phyloP scores from a whole-genome alignment of 2,888 invertebrate genomes.

The Abrostola triplasia region DNA sequence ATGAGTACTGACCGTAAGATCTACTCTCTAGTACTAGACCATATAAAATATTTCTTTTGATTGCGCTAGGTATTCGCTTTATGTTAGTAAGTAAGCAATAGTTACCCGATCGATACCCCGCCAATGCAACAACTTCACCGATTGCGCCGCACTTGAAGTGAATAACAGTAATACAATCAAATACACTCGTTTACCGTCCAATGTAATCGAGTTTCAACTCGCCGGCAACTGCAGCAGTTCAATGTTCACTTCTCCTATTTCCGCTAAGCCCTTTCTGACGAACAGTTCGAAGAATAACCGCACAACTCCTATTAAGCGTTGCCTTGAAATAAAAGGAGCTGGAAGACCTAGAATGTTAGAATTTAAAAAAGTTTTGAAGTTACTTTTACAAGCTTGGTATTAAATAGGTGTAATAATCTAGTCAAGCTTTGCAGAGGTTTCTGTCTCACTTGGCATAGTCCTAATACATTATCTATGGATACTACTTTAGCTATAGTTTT shows the following conservation, averaged over 20 bases:
- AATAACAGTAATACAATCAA: conserved; percentile 6
- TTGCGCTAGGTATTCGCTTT: neutral
- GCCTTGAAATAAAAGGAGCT: too few species aligned
- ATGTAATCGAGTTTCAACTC: conserved; percentile 2
- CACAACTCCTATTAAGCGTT: neutral
- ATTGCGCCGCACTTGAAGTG: neutral
- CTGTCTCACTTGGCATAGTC: too few species aligned
- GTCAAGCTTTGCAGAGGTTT: too few species aligned
- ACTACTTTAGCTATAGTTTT: too few species aligned
- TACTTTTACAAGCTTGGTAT: too few species aligned
- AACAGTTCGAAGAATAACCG: neutral
- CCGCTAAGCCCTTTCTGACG: neutral
- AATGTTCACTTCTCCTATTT: neutral
- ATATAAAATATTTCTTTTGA: too few species aligned
- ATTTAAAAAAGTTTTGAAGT: too few species aligned
- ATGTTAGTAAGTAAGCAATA: neutral
- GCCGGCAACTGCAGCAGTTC: neutral
- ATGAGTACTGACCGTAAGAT: too few species aligned
- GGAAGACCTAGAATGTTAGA: too few species aligned
- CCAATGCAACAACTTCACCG: conserved; percentile 1
- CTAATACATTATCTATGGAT: too few species aligned
- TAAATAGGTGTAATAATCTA: too few species aligned
- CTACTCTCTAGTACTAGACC: too few species aligned
- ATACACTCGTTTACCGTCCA: neutral
- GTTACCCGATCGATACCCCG: neutral